Percentiles rank a stretch among this genome's conserved stretches.
These are phyloP conservation scores for Leptopterna dolabrata DNA, from an alignment of 2,888 invertebrate genomes.

Conservation along the genomic window DNA sequence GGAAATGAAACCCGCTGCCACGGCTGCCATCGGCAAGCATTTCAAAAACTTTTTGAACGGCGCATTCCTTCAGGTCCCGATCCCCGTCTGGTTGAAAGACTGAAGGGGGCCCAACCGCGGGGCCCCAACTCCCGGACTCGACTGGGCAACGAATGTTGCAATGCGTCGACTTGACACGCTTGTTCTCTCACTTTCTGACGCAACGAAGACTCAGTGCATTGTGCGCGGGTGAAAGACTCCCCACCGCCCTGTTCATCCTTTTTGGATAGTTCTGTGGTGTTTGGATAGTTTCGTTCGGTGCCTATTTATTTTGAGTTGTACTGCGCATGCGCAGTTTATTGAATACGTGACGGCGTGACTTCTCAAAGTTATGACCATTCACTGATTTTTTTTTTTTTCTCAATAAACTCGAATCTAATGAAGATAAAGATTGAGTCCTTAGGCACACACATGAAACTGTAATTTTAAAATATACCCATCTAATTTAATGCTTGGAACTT, in stretches of 20 bases:
- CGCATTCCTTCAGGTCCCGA: constrained; percentile 78
- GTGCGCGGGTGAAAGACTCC: constrained; percentile 28
- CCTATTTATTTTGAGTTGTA: not conserved
- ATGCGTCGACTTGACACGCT: not conserved
- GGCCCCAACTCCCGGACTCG: not conserved
- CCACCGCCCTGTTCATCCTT: not conserved
- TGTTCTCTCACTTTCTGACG: not conserved
- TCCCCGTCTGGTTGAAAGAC: constrained; percentile 70
- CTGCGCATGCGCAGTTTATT: not conserved
- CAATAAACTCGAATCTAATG: no score
- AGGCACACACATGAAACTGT: no score
- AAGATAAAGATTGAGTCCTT: no score
- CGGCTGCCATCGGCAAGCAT: constrained; percentile 77
- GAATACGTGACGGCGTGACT: no score
- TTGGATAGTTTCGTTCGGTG: not conserved
- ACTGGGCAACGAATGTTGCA: not conserved
- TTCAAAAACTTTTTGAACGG: constrained; percentile 80
- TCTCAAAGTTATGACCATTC: no score
- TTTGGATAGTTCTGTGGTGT: not conserved
- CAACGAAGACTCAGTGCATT: constrained; percentile 13
- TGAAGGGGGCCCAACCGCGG: not conserved
- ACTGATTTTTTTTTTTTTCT: no score
- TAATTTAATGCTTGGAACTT: no score
- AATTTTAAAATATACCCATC: no score
- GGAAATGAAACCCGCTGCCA: constrained; percentile 84